phyloP scores from a whole-genome alignment of 1,140 invertebrate species.

The Ceratosolen fusciceps region DNA sequence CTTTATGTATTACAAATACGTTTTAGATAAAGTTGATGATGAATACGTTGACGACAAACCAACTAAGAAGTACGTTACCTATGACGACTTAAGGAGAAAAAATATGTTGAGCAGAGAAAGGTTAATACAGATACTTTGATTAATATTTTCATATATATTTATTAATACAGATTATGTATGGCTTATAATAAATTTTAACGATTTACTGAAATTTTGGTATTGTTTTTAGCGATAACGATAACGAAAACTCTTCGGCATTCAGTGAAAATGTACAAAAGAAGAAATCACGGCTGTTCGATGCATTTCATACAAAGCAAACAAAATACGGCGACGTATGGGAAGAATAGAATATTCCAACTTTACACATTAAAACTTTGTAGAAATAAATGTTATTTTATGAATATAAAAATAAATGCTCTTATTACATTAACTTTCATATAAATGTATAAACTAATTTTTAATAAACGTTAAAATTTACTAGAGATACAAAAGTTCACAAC shows the following conservation, averaged over 20 bases:
- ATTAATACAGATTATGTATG: not conserved
- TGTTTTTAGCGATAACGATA: not conserved
- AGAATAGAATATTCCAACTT: constrained; percentile 10
- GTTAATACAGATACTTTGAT: constrained; percentile 16
- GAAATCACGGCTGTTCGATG: not conserved
- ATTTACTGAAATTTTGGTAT: not conserved
- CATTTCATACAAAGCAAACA: not conserved
- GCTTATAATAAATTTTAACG: too few species aligned
- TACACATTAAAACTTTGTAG: constrained; percentile 4
- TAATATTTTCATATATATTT: not conserved
- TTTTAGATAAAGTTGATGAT: constrained; percentile 23
- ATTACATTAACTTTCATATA: constrained; percentile 26
- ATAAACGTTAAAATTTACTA: constrained; percentile 21
- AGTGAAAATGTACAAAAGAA: not conserved
- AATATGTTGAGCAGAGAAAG: constrained; percentile 29
- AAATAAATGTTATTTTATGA: not conserved
- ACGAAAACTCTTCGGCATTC: not conserved
- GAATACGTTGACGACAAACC: not conserved
- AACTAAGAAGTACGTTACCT: constrained; percentile 20
- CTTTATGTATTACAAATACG: not conserved
- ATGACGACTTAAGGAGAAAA: constrained; percentile 40
- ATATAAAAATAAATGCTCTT: constrained; percentile 15
- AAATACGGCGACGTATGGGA: constrained; percentile 38
- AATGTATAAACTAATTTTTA: not conserved
- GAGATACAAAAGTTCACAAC: too few species aligned